These are phyloP conservation scores for Nanger granti DNA, from an alignment of 2,113 vertebrate species.

Conservation along the genomic window DNA sequence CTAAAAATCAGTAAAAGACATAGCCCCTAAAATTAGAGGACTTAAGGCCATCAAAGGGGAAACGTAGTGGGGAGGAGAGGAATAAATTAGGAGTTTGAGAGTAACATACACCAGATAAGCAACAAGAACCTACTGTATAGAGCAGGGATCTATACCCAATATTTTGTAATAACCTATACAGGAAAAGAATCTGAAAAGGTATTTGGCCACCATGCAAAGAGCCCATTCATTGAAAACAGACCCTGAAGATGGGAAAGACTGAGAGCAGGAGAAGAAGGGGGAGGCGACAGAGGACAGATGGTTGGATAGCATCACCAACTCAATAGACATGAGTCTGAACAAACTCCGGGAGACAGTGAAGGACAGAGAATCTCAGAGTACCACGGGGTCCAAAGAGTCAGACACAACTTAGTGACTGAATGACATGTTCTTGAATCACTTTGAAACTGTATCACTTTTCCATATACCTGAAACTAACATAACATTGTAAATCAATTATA, in stretches of 20 bases:
- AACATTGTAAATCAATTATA: neutral
- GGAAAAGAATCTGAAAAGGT: neutral
- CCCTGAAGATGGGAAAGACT: neutral
- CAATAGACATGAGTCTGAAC: neutral
- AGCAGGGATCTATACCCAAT: neutral
- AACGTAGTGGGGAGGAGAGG: fast-evolving
- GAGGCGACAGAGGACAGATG: fast-evolving
- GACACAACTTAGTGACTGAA: neutral
- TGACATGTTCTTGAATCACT: neutral
- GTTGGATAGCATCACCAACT: neutral
- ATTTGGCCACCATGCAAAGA: neutral
- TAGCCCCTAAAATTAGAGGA: neutral
- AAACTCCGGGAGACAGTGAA: neutral
- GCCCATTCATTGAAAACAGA: neutral
- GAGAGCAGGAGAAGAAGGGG: neutral
- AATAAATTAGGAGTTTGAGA: neutral
- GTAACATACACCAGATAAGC: neutral
- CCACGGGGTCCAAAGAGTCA: neutral
- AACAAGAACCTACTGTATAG: neutral
- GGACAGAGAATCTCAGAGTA: neutral
- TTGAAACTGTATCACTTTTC: neutral
- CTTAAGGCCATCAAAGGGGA: neutral
- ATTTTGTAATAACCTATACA: neutral
- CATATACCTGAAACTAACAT: neutral
- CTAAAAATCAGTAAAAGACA: neutral